Evolutionary conservation across 2,113 vertebrate genomes (phyloP).

Genomic region (Campylomormyrus numenius): DNA sequence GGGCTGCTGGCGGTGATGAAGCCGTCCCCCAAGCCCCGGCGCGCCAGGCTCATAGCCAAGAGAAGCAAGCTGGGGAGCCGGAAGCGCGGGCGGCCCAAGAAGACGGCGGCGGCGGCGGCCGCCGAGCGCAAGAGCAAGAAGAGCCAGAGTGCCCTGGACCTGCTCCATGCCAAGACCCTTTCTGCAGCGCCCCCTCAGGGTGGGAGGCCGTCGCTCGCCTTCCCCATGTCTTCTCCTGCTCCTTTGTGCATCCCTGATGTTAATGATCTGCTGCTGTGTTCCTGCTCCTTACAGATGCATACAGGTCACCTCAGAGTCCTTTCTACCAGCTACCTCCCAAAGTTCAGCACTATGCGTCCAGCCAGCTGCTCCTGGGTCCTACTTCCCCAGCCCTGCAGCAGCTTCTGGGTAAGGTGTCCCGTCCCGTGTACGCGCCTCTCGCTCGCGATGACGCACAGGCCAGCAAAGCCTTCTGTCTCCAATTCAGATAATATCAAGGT

Average conservation of each 20-base stretch:
- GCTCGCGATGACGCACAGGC: not conserved
- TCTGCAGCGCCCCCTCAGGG: conserved; percentile 86
- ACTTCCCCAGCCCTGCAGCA: conserved; percentile 89
- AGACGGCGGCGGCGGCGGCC: conserved; percentile 61
- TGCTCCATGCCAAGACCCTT: conserved; percentile 82
- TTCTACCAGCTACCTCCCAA: conserved; percentile 98
- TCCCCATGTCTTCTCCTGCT: not conserved
- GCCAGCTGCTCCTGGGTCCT: conserved; percentile 79
- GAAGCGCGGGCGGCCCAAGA: conserved; percentile 93
- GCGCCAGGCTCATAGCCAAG: conserved; percentile 77
- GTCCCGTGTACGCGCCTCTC: not conserved
- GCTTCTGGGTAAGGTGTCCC: conserved; percentile 74
- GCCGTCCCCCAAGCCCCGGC: conserved; percentile 76
- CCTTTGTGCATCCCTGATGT: not conserved
- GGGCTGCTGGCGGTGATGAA: conserved; percentile 66
- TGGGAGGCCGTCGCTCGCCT: conserved; percentile 33
- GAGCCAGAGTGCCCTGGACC: conserved; percentile 80
- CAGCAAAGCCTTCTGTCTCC: not conserved
- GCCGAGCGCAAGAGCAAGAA: conserved; percentile 83
- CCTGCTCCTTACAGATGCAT: conserved; percentile 65
- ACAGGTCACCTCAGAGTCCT: conserved; percentile 88
- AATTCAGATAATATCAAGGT: conserved; percentile 85
- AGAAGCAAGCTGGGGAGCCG: conserved; percentile 84
- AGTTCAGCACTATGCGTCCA: conserved; percentile 81
- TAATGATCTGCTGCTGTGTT: not conserved